A percentile compares a stretch with the other conserved stretches of the same genome.
phyloP scores from a whole-genome alignment of 2,797 vertebrate genomes.

The Pteronotus mesoamericanus region DNA sequence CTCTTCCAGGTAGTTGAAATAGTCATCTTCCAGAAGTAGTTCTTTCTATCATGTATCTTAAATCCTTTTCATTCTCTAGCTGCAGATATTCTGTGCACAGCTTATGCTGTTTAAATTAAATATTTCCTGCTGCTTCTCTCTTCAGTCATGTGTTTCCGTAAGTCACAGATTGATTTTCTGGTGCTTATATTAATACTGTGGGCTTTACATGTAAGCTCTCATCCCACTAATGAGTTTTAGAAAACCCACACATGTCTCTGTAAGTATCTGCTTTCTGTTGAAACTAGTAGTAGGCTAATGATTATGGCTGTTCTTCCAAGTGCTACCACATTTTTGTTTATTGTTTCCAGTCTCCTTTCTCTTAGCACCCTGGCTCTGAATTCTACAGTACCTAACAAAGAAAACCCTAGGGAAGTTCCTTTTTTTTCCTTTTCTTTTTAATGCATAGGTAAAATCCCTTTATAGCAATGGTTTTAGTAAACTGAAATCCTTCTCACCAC shows the following conservation, averaged over 20 bases:
- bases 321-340: neutral
- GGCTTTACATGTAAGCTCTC: neutral
- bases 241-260: neutral
- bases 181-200: neutral
- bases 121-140: neutral
- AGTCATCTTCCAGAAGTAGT: neutral
- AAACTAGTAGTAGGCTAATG: neutral
- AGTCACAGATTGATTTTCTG: neutral
- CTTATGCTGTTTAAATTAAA: neutral
- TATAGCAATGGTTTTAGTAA: neutral
- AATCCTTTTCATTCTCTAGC: neutral
- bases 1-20: conserved; percentile 19
- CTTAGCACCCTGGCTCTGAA: neutral
- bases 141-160: conserved; percentile 4
- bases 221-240: neutral
- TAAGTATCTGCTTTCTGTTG: neutral
- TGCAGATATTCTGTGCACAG: neutral
- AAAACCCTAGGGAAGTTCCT: neutral
- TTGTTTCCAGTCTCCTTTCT: neutral
- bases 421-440: neutral
- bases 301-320: neutral
- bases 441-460: neutral
- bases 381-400: neutral
- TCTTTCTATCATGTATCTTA: neutral
- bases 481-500: conserved; percentile 3